These are phyloP conservation scores for Drosophila serrata DNA, from an alignment of 1,140 invertebrate species.

Conservation along the genomic window DNA sequence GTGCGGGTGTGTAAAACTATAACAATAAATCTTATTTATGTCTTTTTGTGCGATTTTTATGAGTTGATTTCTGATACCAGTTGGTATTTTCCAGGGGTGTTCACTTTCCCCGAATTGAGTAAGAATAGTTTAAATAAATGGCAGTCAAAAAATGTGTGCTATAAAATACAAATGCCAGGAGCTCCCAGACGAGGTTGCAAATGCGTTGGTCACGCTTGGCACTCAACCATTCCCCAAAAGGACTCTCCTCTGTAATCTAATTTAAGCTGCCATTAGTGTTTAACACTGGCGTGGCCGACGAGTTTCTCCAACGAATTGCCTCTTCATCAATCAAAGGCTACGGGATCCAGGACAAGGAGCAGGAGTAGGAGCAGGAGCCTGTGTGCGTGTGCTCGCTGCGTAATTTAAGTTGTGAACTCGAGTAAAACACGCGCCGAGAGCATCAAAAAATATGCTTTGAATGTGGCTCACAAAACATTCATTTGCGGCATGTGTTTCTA, in stretches of 20 bases:
- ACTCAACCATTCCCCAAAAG: neutral
- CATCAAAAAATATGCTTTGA: constrained; percentile 67
- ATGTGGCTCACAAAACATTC: constrained; percentile 40
- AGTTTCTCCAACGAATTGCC: constrained; percentile 22
- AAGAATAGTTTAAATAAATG: constrained; percentile 80
- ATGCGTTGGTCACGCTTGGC: constrained; percentile 69
- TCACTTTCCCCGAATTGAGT: constrained; percentile 39
- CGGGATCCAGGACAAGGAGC: constrained; percentile 23
- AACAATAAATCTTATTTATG: constrained; percentile 80
- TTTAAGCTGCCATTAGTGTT: constrained; percentile 82
- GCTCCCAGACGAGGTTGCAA: constrained; percentile 50
- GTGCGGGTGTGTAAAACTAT: constrained; percentile 52
- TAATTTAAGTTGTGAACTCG: constrained; percentile 77
- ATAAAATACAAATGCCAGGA: constrained; percentile 67
- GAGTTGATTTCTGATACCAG: constrained; percentile 72
- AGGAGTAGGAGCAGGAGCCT: constrained; percentile 12
- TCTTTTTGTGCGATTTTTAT: constrained; percentile 81
- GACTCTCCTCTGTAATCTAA: constrained; percentile 70
- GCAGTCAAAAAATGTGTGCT: constrained; percentile 38
- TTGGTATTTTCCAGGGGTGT: constrained; percentile 32
- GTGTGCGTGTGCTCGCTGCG: constrained; percentile 64
- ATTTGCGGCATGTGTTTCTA: constrained; percentile 69
- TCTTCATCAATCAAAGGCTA: constrained; percentile 75
- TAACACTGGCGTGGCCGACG: constrained; percentile 57
- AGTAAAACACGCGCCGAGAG: constrained; percentile 65